Evolutionary conservation across 2,888 invertebrate genomes (phyloP).

Genomic region (Caradrina kadenii): DNA sequence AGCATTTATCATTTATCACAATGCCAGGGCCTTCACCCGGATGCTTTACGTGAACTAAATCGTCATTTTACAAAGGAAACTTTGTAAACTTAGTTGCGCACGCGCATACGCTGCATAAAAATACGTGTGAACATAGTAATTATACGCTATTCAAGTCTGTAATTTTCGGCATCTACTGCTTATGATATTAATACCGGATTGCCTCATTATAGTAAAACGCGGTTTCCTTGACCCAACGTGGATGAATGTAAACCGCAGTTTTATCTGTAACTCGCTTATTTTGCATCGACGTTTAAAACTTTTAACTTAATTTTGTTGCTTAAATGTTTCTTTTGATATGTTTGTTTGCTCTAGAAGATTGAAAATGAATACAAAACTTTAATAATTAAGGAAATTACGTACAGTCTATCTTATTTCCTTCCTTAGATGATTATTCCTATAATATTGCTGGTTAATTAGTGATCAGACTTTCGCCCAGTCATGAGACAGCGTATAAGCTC

Average conservation of each 20-base stretch:
- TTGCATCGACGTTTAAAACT: constrained; percentile 6
- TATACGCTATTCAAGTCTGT: not conserved
- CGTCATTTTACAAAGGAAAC: constrained; percentile 3
- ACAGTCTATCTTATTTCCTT: not conserved
- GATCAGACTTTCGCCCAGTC: not conserved
- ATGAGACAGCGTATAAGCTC: not conserved
- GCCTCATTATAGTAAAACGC: constrained; percentile 23
- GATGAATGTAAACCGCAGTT: constrained; percentile 17
- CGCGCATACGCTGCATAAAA: not conserved
- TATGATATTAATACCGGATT: constrained; percentile 12
- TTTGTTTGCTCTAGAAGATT: not conserved
- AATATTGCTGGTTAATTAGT: no score
- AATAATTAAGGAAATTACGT: not conserved
- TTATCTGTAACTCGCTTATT: constrained; percentile 2
- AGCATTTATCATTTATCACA: no score
- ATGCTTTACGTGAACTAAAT: constrained; percentile 17
- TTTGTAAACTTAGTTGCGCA: not conserved
- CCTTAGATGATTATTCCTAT: no score
- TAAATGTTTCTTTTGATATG: not conserved
- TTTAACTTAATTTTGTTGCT: not conserved
- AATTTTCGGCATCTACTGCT: constrained; percentile 1
- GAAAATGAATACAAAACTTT: not conserved
- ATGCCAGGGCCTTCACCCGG: constrained; percentile 17
- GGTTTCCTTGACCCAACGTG: constrained; percentile 48
- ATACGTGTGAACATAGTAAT: not conserved